These are phyloP conservation scores for Pharmacophagus antenor DNA, from an alignment of 2,888 invertebrate species.

Conservation along the genomic window DNA sequence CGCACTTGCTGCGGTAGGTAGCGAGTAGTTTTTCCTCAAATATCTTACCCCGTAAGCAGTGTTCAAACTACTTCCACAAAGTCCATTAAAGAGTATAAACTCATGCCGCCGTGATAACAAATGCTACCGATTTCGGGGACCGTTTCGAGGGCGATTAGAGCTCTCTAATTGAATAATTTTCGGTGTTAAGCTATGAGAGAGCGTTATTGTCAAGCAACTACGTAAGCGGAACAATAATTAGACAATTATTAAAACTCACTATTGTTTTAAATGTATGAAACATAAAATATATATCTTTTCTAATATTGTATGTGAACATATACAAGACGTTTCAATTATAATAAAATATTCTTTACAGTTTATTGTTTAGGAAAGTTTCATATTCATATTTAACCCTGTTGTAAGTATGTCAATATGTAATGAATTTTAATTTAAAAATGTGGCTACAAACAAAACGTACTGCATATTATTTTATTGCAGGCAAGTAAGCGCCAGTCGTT, in stretches of 20 bases:
- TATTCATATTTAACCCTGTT: background rate
- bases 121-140: slow-evolving; percentile 71
- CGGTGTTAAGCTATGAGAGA: slow-evolving; percentile 48
- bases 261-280: too few species aligned
- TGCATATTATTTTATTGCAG: slow-evolving; percentile 43
- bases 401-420: too few species aligned
- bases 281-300: too few species aligned
- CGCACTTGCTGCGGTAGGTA: slow-evolving; percentile 71
- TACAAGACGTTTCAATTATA: background rate
- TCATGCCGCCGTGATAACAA: slow-evolving; percentile 73
- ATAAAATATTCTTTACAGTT: background rate
- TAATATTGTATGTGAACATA: too few species aligned
- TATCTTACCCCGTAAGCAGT: slow-evolving; percentile 78
- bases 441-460: slow-evolving; percentile 39
- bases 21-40: slow-evolving; percentile 78
- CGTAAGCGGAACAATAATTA: background rate
- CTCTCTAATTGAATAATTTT: slow-evolving; percentile 73
- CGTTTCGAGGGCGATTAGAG: slow-evolving; percentile 68
- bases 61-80: slow-evolving; percentile 77
- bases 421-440: background rate
- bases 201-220: slow-evolving; percentile 36
- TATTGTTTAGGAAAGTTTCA: background rate
- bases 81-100: slow-evolving; percentile 79
- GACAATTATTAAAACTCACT: too few species aligned
- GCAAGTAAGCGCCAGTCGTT: slow-evolving; percentile 47